Conservation (phyloP, 2,797 vertebrate genomes). For the Threskiornis aethiopicus region DNA sequence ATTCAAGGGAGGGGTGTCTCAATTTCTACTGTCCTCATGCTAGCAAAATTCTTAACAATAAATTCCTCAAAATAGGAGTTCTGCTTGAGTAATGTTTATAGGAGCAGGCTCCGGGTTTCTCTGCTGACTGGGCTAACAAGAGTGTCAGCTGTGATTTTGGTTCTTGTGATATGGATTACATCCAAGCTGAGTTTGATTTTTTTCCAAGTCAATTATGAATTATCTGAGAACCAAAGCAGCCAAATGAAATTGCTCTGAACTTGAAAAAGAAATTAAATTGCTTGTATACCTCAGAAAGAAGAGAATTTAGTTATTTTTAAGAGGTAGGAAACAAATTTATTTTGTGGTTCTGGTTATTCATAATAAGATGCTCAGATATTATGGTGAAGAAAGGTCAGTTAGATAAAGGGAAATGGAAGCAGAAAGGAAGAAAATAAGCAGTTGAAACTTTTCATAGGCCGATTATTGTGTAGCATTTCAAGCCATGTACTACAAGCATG, state of each 20-base stretch:
- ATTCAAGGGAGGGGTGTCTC: not conserved
- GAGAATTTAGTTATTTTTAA: not conserved
- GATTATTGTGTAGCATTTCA: not conserved
- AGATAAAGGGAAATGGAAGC: not conserved
- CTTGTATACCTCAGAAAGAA: not conserved
- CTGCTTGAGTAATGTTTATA: slow-evolving; percentile 24
- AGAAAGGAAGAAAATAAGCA: not conserved
- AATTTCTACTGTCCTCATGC: not conserved
- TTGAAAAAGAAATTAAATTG: slow-evolving; percentile 24
- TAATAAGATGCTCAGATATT: not conserved
- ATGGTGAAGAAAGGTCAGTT: not conserved
- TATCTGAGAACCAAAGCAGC: slow-evolving; percentile 38
- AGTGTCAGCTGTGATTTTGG: slow-evolving; percentile 52
- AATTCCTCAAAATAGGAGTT: not conserved
- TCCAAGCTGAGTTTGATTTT: slow-evolving; percentile 50
- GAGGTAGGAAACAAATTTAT: not conserved
- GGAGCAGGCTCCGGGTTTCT: slow-evolving; percentile 1
- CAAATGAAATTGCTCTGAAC: slow-evolving; percentile 29
- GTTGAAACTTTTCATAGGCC: not conserved
- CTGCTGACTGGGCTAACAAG: slow-evolving; percentile 39
- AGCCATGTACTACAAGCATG: not conserved
- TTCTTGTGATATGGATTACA: slow-evolving; percentile 37
- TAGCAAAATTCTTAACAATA: slow-evolving; percentile 10
- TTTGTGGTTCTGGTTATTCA: not conserved
- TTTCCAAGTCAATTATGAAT: slow-evolving; percentile 60